Evolutionary conservation across 2,888 invertebrate genomes (phyloP), one percentile per base, ranked within the genome.

Genomic region (Escarpia spicata): DNA sequence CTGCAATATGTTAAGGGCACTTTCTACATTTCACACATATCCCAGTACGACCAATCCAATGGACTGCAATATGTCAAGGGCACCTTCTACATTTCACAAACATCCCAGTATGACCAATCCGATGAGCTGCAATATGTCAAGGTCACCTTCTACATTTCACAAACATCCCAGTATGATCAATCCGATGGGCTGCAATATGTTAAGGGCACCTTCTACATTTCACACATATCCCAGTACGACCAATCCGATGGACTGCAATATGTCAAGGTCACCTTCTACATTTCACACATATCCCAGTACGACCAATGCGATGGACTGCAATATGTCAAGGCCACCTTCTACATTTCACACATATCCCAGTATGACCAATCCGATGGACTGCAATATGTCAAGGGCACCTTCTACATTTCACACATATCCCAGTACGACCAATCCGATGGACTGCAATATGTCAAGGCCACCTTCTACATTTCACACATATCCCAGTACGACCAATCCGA

Each of bases 231-330:
- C 97, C 97, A 43, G 97, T 97, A 94, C 97, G 95, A 90, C 97
- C 97, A 93, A 97, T 97, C 94, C 97, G 95, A 94, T 60, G 99
- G 98, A 96, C 99, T 98, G 93, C 94, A 93, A 96, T 94, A 44
- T 26, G n/a, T 75, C 75, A 75, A 26, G 19, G 75, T 26, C 75
- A 75, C 19, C n/a, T 75, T 4, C 19, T 75, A 6, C 26, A 2
- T 26, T 98, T 98, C 0, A 98, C 98, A 93, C 99, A 98, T 52
- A 99, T 98, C 37, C 97, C 97, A 43, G 97, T 97, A 94, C 97
- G 95, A 90, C 97, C 97, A 93, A 97, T 97, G 94, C 97, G 95
- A 94, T 60, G 99, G 98, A 96, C 99, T 98, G 93, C 94, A 93
- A 96, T 94, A 44, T 26, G n/a, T 75, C 75, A 75, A 26, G 19